Base-by-base conservation (phyloP, 2,113 vertebrate species). In the Apodemus speciosus region DNA sequence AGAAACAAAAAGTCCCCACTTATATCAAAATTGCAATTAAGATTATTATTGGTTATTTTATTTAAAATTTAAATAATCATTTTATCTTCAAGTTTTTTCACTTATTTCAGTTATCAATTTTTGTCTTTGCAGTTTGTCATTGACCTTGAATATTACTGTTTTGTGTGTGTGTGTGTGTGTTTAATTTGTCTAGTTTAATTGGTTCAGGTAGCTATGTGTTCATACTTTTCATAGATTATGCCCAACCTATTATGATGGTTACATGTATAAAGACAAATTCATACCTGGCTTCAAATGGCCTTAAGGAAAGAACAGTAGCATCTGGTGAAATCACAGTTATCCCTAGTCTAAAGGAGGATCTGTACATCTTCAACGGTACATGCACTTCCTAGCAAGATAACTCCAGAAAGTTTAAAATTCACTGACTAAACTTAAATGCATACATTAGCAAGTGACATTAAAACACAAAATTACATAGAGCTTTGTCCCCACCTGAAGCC, bases 101-200 rank as follows among this genome's bases (percentile, higher is more conserved):
- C 68, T 38, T 23, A 71, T 38, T 32, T 32, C 4, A n/a, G 8
- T 8, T 38, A 40, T 71, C n/a, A 71, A 40, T 71, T 95, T 95
- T 90, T 79, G 49, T 38, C 2, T 58, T 83, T 75, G 85, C 85
- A 89, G 92, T 91, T 96, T 91, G 77, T 93, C 40, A 94, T 32
- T 66, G 30, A 66, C 27, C 60, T 7, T 51, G 35, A 10, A 77
- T 68, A 4, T 43, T 18, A 1, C 21, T 77, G 3, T 46, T 87
- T 20, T 58, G 58, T 58, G 18, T 58, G 56, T 58, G 56, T 58
- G 32, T 79, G 18, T 86, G 46, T 88, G 49, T 83, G 64, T 56
- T 30, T 72, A 68, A 75, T 51, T 94, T 90, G 40, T 21, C 14
- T 91, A 88, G 88, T 75, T 76, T 95, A 93, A 16, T 86, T 87